phyloP scores from a whole-genome alignment of 1,140 invertebrate genomes.

The Macrostomum lignano region DNA sequence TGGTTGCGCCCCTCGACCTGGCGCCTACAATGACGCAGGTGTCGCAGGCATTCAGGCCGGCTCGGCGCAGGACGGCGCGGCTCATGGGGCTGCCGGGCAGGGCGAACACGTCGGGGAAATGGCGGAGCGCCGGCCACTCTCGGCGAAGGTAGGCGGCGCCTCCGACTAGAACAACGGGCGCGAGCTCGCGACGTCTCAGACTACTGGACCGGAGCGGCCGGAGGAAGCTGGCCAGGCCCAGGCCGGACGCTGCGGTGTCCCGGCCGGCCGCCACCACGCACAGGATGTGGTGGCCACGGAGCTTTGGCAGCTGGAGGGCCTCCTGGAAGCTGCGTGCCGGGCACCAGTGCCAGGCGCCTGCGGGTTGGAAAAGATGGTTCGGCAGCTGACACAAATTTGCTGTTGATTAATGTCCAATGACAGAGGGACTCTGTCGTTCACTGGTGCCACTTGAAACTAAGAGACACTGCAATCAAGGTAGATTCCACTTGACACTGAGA shows the following conservation, averaged over 20 bases:
- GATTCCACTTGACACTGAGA: too few relatives aligned
- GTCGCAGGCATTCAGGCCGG: conserved; percentile 89
- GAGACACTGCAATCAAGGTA: too few relatives aligned
- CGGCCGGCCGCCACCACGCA: conserved; percentile 91
- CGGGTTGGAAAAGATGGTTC: too few relatives aligned
- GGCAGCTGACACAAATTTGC: too few relatives aligned
- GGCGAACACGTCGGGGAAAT: conserved; percentile 88
- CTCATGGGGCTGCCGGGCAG: conserved; percentile 66
- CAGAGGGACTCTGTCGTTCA: too few relatives aligned
- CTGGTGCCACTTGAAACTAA: too few relatives aligned
- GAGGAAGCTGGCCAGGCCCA: conserved; percentile 12
- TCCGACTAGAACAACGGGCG: conserved; percentile 87
- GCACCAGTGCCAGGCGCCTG: too few relatives aligned
- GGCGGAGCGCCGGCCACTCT: conserved; percentile 94
- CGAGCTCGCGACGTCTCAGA: conserved; percentile 90
- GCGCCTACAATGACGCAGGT: conserved; percentile 82
- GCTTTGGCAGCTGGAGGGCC: too few relatives aligned
- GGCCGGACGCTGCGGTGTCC: conserved; percentile 73
- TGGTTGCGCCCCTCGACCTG: too few relatives aligned
- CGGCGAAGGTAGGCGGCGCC: conserved; percentile 72
- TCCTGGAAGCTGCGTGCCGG: too few relatives aligned
- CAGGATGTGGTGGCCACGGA: conserved; percentile 88
- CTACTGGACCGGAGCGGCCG: conserved; percentile 44
- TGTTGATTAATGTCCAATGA: too few relatives aligned
- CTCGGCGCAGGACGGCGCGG: conserved; percentile 73